These are phyloP conservation scores for Engraulis encrasicolus DNA, from an alignment of 2,113 vertebrate genomes.

Conservation along the genomic window DNA sequence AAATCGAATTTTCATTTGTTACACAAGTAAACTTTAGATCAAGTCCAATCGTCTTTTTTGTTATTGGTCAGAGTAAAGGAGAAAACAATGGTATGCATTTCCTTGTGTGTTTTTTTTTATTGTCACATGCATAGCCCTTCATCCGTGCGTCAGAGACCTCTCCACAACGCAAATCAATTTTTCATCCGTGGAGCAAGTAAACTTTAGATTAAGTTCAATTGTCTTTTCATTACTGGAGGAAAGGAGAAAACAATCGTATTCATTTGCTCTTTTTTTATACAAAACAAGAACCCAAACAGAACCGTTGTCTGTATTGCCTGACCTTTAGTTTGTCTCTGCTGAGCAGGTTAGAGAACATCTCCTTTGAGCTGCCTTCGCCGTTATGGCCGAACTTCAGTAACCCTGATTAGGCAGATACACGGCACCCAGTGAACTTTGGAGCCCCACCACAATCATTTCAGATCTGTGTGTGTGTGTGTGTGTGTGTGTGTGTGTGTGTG, in stretches of 20 bases:
- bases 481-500: neutral
- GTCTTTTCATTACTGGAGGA: neutral
- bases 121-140: no score
- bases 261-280: no score
- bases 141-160: no score
- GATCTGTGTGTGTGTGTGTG: neutral
- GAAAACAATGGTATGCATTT: no score
- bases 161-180: neutral
- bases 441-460: constrained; percentile 45
- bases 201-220: constrained; percentile 23
- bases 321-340: neutral
- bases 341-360: neutral
- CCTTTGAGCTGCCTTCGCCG: constrained; percentile 47
- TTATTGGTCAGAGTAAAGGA: neutral
- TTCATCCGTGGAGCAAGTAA: neutral
- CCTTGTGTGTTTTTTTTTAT: no score
- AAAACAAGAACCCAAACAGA: neutral
- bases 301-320: neutral
- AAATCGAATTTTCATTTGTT: constrained; percentile 6
- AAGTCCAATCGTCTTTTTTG: constrained; percentile 15
- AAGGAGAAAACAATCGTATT: no score
- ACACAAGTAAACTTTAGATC: constrained; percentile 14
- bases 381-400: constrained; percentile 61
- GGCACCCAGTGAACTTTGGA: constrained; percentile 45
- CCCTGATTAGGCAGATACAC: constrained; percentile 62